A percentile compares a stretch with the other conserved stretches of the same genome.
These are phyloP conservation scores for Hyposoter didymator DNA, from an alignment of 2,888 invertebrate genomes.

Conservation along the genomic window DNA sequence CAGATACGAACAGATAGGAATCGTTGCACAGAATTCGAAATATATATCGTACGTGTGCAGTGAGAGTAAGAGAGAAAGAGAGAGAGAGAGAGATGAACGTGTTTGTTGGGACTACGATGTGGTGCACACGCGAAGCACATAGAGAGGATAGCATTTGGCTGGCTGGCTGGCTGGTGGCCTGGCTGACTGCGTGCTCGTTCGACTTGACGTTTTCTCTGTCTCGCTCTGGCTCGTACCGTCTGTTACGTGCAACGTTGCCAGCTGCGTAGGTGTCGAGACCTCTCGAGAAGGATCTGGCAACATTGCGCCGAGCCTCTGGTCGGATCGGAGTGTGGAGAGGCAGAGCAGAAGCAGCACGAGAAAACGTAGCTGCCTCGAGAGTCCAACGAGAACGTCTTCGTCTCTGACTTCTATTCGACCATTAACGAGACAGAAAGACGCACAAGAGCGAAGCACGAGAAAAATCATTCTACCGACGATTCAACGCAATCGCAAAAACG, in stretches of 20 bases:
- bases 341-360: no score
- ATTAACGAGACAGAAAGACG: slow-evolving; percentile 28
- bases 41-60: not conserved
- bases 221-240: slow-evolving; percentile 11
- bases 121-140: slow-evolving; percentile 52
- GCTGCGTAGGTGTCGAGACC: slow-evolving; percentile 61
- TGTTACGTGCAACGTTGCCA: slow-evolving; percentile 60
- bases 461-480: not conserved
- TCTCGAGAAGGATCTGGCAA: slow-evolving; percentile 37
- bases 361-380: slow-evolving; percentile 9
- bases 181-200: slow-evolving; percentile 65
- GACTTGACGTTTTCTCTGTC: slow-evolving; percentile 41
- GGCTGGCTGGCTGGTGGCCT: slow-evolving; percentile 55
- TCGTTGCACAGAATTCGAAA: slow-evolving; percentile 4
- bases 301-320: slow-evolving; percentile 26
- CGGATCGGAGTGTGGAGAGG: not conserved
- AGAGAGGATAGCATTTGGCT: slow-evolving; percentile 43
- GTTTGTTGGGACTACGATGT: slow-evolving; percentile 36
- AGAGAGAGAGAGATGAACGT: slow-evolving; percentile 30
- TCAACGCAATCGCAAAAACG: not conserved
- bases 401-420: slow-evolving; percentile 34
- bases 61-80: not conserved
- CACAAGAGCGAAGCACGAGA: not conserved
- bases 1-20: not conserved
- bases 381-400: slow-evolving; percentile 32